Percentiles rank a stretch among this genome's conserved stretches.
Conservation (phyloP, 2,113 vertebrate species). For the Capreolus pygargus region DNA sequence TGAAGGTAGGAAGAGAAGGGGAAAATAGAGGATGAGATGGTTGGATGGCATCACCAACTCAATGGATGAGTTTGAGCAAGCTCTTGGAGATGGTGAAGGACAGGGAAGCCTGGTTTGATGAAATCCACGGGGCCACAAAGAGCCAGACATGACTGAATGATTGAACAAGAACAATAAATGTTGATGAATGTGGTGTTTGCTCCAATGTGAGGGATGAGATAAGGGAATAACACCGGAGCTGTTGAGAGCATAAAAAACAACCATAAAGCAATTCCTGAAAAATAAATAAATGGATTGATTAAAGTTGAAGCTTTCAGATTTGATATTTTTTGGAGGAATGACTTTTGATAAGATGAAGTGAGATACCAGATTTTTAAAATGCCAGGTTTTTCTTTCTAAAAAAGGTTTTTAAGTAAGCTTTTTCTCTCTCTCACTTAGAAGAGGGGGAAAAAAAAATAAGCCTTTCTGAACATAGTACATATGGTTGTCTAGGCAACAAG, state of each 20-base stretch:
- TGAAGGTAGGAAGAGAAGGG: neutral
- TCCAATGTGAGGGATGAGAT: neutral
- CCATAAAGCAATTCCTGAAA: slow-evolving; percentile 3
- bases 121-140: neutral
- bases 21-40: neutral
- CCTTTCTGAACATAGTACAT: slow-evolving; percentile 50
- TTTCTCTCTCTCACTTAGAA: neutral
- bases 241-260: neutral
- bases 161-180: neutral
- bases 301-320: slow-evolving; percentile 24
- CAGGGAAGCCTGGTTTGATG: neutral
- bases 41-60: neutral
- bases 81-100: neutral
- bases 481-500: slow-evolving; percentile 74
- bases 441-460: slow-evolving; percentile 21
- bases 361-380: slow-evolving; percentile 60
- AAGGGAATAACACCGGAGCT: neutral
- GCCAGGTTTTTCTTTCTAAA: slow-evolving; percentile 44
- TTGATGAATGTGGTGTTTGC: neutral
- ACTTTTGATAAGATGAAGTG: slow-evolving; percentile 58
- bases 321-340: slow-evolving; percentile 4
- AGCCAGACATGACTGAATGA: neutral
- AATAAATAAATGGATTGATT: slow-evolving; percentile 56
- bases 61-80: neutral
- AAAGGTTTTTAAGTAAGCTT: slow-evolving; percentile 36